Evolutionary conservation across 2,888 invertebrate genomes (phyloP), one percentile per base, ranked within the genome.

Genomic region (Hirtodrosophila duncani): DNA sequence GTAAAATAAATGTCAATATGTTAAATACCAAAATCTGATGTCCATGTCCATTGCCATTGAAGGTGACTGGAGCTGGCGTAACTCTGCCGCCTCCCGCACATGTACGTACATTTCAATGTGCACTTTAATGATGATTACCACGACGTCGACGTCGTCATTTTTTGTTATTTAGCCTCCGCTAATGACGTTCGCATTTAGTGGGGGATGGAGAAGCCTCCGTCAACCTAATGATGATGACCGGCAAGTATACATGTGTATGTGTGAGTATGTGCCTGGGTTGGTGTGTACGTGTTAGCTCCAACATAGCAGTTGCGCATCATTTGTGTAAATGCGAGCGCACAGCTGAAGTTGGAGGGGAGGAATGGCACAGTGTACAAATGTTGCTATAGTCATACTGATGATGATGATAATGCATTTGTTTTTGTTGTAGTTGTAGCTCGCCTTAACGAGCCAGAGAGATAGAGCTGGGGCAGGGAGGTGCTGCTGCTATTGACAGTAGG

Each of bases 151-250:
- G 79, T 83, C 81, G 78, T 78, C 71, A 68, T 70, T 82, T 79
- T 82, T 81, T 80, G 63, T 80, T 70, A 67, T 81, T 67, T 78
- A 70, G 70, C 60, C 58, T 69, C 70, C 68, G 72, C 80, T 82
- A 83, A 84, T 83, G 83, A 83, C 80, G 80, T 83, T 83, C 80
- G 63, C 67, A 67, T 66, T 80, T 68, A 50, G 58, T 37, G 16
- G 29, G 55, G 45, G 46, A 41, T 51, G 55, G 34, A 53, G 46
- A 50, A 45, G 53, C 39, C 45, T 31, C 39, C 46, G 63, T 26
- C 59, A 79, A 79, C 70, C 77, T 83, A 83, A 83, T 83, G 83
- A 83, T 83, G 83, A 83, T 83, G 83, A 82, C 83, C 79, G 82
- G 71, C 64, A 67, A 66, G 67, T 67, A 45, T 29, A 39, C 34